A percentile compares a stretch with the other conserved stretches of the same genome.
phyloP scores from a whole-genome alignment of 2,888 invertebrate genomes.

The Calephelis perditalis region DNA sequence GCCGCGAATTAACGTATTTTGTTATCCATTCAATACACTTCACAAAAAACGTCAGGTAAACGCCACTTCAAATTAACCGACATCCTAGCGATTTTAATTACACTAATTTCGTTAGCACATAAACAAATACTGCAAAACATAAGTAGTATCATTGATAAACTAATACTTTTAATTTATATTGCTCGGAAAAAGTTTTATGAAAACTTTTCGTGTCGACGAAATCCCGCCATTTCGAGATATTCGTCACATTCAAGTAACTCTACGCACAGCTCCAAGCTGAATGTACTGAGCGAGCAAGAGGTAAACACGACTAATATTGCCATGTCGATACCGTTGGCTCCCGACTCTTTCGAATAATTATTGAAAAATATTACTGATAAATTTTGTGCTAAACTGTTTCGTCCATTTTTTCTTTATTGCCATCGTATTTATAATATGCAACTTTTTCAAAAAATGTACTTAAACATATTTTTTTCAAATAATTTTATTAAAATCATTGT shows the following conservation, averaged over 20 bases:
- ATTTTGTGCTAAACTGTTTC: too few relatives aligned
- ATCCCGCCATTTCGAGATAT: constrained; percentile 56
- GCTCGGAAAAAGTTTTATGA: constrained; percentile 51
- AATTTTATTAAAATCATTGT: too few relatives aligned
- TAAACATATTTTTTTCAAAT: too few relatives aligned
- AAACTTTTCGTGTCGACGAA: constrained; percentile 63
- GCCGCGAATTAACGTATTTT: constrained; percentile 68
- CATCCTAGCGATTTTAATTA: constrained; percentile 70
- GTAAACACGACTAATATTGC: constrained; percentile 22
- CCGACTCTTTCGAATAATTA: too few relatives aligned
- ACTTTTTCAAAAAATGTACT: too few relatives aligned
- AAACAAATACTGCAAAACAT: constrained; percentile 27
- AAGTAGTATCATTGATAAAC: constrained; percentile 20
- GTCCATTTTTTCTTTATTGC: too few relatives aligned
- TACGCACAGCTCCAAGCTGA: constrained; percentile 53
- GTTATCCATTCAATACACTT: constrained; percentile 71
- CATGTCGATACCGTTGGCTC: constrained; percentile 7
- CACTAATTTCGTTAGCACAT: constrained; percentile 36
- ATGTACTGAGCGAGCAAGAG: constrained; percentile 43
- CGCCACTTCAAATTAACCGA: constrained; percentile 77
- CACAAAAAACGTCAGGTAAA: constrained; percentile 78
- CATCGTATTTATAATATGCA: too few relatives aligned
- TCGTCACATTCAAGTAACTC: constrained; percentile 31
- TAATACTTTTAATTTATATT: constrained; percentile 44
- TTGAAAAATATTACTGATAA: too few relatives aligned